Evolutionary conservation across 1,140 invertebrate species (phyloP), one percentile per base, ranked within the genome.

Genomic region (Elymnias hypermnestra): DNA sequence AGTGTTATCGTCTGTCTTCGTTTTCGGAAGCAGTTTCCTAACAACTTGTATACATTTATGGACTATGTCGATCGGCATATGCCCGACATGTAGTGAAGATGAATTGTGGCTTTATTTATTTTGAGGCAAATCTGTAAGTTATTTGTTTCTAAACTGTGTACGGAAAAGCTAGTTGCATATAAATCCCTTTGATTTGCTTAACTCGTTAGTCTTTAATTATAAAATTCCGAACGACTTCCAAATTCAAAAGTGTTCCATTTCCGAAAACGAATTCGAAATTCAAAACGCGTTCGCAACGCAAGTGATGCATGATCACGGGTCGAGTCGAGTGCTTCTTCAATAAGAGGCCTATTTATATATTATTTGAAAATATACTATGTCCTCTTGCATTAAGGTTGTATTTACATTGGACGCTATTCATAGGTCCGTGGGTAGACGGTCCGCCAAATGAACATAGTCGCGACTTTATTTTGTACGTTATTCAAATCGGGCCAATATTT

Each of bases 231-330:
- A 52, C 15, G 40, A 35, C 35, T 51, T 44, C 33, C 47, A 43
- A 50, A 50, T 29, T 42, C 40, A 38, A 53, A 36, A 53, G 54
- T 57, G 58, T 57, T 55, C 50, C 53, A 59, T 59, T 66, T 66
- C 49, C 53, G 56, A 57, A 66, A 61, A 59, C 42, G 53, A 57
- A 62, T 71, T 65, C 53, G 44, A 67, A 67, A 67, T 77, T 66
- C 63, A 64, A 63, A 70, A 63, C 61, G 56, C 52, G 55, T 63
- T 63, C 57, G 61, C 38, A 25, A 18, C 53, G 50, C 63, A 81
- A 83, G 79, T 83, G 79, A 83, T 83, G 79, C 79, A 55, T 69
- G 79, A 78, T 81, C 79, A 83, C 79, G 79, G 61, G 57, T 60
- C 67, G 59, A 62, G 55, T 72, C 46, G 46, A 78, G 77, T 63